Evolutionary conservation across 1,140 invertebrate species (phyloP), one percentile per base, ranked within the genome.

Genomic region (Oncopodura yosiiana): DNA sequence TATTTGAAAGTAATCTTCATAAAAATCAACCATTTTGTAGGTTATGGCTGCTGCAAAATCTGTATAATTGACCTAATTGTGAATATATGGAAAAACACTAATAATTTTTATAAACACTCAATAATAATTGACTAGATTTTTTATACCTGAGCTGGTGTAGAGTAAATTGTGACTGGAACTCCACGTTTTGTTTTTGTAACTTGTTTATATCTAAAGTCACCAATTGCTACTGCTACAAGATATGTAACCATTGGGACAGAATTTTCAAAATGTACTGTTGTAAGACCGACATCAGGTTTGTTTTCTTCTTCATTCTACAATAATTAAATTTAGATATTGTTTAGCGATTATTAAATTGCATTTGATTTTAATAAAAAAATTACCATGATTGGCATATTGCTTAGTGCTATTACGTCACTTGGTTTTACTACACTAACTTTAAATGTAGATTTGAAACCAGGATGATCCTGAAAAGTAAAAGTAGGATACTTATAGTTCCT

Each of bases 391-490:
- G 72, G 73, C 85, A 88, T 90, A 66, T 91, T 91, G 0, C 86
- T 89, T 9, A 91, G 70, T 6, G 86, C 83, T 44, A 77, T 75
- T 66, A 87, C 86, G 29, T 70, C 69, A 0, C 37, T 57, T 0
- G 84, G 84, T 63, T 81, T 80, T 3, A 85, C 79, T 1, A 95
- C 66, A 6, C 81, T 80, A 11, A 94, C 78, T 24, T 76, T 78
- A 73, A 85, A 97, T 54, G 81, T 81, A 0, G 93, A 87, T 74
- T 97, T 97, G 64, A 94, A 83, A 30, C 81, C 77, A 0, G 94
- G 94, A 68, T 98, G 94, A 71, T 97, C 94, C 68, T 94, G 94
- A 69, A 92, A 95, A 0, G 94, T 93, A 57, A 81, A 81, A n/a
- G n/a, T n/a, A n/a, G n/a, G n/a, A n/a, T n/a, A n/a, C n/a, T n/a